These are phyloP conservation scores for Piscicola geometra DNA, from an alignment of 2,888 invertebrate genomes.

Conservation along the genomic window DNA sequence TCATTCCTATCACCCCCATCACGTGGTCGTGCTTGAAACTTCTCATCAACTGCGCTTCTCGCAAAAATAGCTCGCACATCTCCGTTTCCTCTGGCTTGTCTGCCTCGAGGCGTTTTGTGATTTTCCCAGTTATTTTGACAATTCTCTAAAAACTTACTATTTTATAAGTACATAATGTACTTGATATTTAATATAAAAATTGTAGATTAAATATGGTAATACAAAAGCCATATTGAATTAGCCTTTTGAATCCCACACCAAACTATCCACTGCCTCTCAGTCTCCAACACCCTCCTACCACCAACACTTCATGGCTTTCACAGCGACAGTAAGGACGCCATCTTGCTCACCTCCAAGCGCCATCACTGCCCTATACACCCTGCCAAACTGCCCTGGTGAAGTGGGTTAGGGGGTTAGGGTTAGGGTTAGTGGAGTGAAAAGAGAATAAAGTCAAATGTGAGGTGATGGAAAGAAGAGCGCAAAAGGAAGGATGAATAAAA, in stretches of 20 bases:
- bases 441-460: too few relatives aligned
- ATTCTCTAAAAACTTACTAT: too few relatives aligned
- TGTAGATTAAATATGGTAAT: too few relatives aligned
- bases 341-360: slow-evolving; percentile 30
- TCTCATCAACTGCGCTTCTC: slow-evolving; percentile 58
- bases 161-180: too few relatives aligned
- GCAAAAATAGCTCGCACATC: slow-evolving; percentile 54
- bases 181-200: too few relatives aligned
- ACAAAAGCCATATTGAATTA: too few relatives aligned
- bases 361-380: slow-evolving; percentile 39
- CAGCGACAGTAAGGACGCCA: slow-evolving; percentile 48
- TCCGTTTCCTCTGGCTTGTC: slow-evolving; percentile 46
- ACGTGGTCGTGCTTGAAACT: slow-evolving; percentile 59
- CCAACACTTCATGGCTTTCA: slow-evolving; percentile 52
- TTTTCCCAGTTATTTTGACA: too few relatives aligned
- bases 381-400: slow-evolving; percentile 42
- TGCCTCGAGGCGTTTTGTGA: too few relatives aligned
- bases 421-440: too few relatives aligned
- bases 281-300: slow-evolving; percentile 44
- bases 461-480: too few relatives aligned
- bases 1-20: slow-evolving; percentile 56
- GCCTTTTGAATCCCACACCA: too few relatives aligned
- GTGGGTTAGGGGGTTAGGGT: background rate
- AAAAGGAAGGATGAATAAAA: too few relatives aligned
- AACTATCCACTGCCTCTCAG: slow-evolving; percentile 53